phyloP scores from a whole-genome alignment of 2,113 vertebrate species.

The Pandion haliaetus region DNA sequence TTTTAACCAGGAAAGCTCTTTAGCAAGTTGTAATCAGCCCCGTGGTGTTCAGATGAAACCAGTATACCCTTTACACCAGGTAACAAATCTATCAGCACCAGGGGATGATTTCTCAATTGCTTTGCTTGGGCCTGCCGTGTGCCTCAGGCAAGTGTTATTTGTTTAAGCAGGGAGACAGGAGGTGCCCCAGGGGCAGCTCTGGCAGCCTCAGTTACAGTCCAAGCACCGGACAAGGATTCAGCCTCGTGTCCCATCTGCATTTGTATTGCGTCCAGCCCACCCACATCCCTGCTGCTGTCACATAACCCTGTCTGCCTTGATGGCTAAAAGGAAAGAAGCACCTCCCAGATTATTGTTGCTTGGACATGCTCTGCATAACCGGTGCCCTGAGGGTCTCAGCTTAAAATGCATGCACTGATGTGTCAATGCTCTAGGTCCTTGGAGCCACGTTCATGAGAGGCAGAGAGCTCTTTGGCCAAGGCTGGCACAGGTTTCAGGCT shows the following conservation, averaged over 20 bases:
- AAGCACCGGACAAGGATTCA: background rate
- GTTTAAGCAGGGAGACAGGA: background rate
- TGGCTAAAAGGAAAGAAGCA: background rate
- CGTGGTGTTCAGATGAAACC: background rate
- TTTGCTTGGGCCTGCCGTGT: conserved; percentile 31
- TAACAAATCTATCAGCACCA: conserved; percentile 34
- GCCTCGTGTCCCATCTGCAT: background rate
- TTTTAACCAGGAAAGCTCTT: background rate
- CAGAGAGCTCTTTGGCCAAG: background rate
- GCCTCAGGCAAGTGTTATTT: background rate
- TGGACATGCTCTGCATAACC: background rate
- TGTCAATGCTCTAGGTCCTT: background rate
- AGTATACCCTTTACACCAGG: background rate
- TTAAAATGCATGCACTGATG: background rate
- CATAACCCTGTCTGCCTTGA: background rate
- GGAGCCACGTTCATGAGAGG: background rate
- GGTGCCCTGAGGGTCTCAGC: background rate
- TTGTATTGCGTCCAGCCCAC: background rate
- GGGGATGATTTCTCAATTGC: background rate
- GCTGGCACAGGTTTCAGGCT: background rate
- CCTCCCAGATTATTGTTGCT: background rate
- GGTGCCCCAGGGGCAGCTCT: background rate
- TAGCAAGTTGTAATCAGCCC: conserved; percentile 11
- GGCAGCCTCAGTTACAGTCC: background rate
- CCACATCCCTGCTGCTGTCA: background rate